Evolutionary conservation across 1,140 invertebrate genomes (phyloP).

Genomic region (Monochamus saltuarius): DNA sequence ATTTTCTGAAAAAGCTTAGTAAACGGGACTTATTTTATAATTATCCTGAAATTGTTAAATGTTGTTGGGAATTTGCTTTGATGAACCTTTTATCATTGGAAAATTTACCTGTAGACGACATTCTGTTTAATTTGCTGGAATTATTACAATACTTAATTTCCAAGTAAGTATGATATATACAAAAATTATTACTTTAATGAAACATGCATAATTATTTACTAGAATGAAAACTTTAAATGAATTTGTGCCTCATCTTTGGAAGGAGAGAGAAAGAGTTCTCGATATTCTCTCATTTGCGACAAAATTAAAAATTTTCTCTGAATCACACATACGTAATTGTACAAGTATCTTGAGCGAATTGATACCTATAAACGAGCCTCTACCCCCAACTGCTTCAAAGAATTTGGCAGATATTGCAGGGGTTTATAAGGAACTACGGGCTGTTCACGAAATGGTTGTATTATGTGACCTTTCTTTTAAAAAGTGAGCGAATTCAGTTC

Average conservation of each 20-base stretch:
- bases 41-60: not conserved
- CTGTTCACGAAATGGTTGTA: constrained; percentile 3
- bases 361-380: not conserved
- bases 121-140: not conserved
- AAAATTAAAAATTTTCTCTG: constrained; percentile 5
- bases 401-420: constrained; percentile 3
- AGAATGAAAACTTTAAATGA: not conserved
- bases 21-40: constrained; percentile 1
- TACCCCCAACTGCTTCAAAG: constrained; percentile 1
- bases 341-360: not conserved
- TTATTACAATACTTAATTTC: not conserved
- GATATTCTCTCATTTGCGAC: not conserved
- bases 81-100: not conserved
- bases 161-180: not conserved
- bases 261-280: not conserved
- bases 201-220: not conserved
- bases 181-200: not conserved
- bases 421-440: not conserved
- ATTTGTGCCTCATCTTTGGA: not conserved
- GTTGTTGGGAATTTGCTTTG: not conserved
- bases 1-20: constrained; percentile 2
- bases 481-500: constrained; percentile 1
- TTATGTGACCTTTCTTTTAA: constrained; percentile 1
- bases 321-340: not conserved
- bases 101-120: not conserved